These are phyloP conservation scores for Gymnocypris eckloni DNA, from an alignment of 2,797 vertebrate genomes.

Conservation along the genomic window DNA sequence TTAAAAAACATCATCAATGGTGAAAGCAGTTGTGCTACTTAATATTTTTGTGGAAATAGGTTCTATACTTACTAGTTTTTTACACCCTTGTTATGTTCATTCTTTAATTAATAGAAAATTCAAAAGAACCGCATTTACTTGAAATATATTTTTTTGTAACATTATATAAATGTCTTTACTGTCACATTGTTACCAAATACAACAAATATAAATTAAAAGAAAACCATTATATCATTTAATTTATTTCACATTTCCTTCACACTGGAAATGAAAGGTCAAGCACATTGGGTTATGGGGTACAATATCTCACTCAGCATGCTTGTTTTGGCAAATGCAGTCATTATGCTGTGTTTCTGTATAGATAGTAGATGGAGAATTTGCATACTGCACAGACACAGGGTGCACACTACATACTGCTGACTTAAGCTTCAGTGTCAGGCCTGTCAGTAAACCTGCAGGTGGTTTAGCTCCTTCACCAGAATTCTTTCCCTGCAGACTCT, in stretches of 20 bases:
- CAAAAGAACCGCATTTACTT: too few relatives aligned
- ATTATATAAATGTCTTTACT: too few relatives aligned
- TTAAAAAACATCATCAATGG: too few relatives aligned
- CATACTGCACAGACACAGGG: background rate
- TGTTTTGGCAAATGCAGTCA: background rate
- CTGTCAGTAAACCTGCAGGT: constrained; percentile 24
- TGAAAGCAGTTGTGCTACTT: too few relatives aligned
- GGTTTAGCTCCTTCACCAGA: background rate
- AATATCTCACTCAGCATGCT: background rate
- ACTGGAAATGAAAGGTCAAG: background rate
- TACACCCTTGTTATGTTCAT: too few relatives aligned
- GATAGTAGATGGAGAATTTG: background rate
- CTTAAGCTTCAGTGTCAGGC: background rate
- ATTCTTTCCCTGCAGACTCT: background rate
- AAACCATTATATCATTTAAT: background rate
- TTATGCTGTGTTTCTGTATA: background rate
- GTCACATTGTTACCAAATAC: too few relatives aligned
- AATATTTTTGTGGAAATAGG: too few relatives aligned
- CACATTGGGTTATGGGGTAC: background rate
- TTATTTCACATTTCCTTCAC: background rate
- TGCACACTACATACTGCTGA: background rate
- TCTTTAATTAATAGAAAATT: too few relatives aligned
- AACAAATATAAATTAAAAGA: too few relatives aligned
- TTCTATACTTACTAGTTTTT: too few relatives aligned
- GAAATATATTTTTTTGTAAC: too few relatives aligned